A percentile compares a stretch with the other conserved stretches of the same genome.
These are phyloP conservation scores for Liasis olivaceus DNA, from an alignment of 2,797 vertebrate species.

Conservation along the genomic window DNA sequence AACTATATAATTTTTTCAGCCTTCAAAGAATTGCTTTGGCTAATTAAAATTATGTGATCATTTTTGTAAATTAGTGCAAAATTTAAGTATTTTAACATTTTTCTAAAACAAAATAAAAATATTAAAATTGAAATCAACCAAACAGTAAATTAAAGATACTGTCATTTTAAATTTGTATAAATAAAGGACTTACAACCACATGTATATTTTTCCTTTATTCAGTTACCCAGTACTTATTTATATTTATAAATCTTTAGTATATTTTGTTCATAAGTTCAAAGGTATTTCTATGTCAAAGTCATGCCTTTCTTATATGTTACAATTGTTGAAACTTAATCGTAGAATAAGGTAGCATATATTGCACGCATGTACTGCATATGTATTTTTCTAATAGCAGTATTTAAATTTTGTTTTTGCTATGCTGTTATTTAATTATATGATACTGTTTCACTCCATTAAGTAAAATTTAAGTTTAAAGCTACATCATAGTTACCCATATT, in stretches of 20 bases:
- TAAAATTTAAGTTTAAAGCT: background rate
- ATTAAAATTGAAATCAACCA: background rate
- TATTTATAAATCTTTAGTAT: background rate
- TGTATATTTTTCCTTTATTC: background rate
- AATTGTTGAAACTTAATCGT: background rate
- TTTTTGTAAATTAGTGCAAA: background rate
- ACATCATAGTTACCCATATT: background rate
- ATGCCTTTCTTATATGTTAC: background rate
- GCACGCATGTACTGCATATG: background rate
- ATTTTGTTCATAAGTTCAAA: background rate
- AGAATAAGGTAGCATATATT: background rate
- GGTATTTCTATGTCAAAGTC: background rate
- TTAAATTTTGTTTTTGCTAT: background rate
- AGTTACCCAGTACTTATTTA: background rate
- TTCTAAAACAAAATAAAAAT: background rate
- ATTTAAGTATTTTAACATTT: background rate
- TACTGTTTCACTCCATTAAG: too few species aligned
- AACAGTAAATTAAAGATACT: background rate
- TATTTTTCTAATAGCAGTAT: background rate
- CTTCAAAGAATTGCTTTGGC: background rate
- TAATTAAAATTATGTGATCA: background rate
- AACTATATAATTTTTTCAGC: background rate
- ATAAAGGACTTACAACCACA: background rate
- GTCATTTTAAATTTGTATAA: background rate
- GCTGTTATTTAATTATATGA: background rate